These are phyloP conservation scores for Arnoldichthys spilopterus DNA, from an alignment of 2,797 vertebrate species.

Conservation along the genomic window DNA sequence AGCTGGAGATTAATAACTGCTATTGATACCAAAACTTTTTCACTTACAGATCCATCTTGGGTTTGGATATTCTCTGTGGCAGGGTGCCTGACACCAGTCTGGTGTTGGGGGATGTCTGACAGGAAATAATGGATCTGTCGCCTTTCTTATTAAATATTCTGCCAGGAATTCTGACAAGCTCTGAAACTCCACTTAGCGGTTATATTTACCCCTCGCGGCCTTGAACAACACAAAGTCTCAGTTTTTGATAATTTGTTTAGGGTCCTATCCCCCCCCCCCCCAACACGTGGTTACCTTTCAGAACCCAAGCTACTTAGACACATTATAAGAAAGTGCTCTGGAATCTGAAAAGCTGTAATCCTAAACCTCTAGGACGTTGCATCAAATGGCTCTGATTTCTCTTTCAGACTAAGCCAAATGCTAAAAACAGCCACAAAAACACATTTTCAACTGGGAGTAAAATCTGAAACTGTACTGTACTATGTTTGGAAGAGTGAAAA, in stretches of 20 bases:
- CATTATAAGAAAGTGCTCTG: conserved; percentile 50
- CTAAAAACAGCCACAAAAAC: neutral
- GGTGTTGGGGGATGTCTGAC: conserved; percentile 1
- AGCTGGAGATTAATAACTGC: conserved; percentile 40
- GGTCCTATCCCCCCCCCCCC: conserved; percentile 24
- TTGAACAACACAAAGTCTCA: conserved; percentile 39
- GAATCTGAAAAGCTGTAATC: conserved; percentile 55
- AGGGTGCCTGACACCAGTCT: neutral
- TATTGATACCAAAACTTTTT: conserved; percentile 17
- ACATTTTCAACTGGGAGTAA: neutral
- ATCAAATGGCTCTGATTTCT: conserved; percentile 35
- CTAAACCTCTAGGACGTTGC: conserved; percentile 33
- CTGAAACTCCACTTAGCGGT: neutral
- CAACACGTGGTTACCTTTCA: conserved; percentile 46
- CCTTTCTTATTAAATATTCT: neutral
- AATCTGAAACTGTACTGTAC: too few relatives aligned
- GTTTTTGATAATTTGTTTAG: conserved; percentile 33
- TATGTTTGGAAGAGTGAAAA: neutral
- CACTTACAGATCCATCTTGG: conserved; percentile 20
- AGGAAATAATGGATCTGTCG: conserved; percentile 13
- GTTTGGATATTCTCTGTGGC: conserved; percentile 34
- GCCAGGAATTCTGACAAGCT: conserved; percentile 9
- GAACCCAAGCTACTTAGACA: conserved; percentile 44
- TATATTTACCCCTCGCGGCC: neutral
- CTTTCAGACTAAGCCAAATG: conserved; percentile 10